Evolutionary conservation across 23 tunicate genomes (phyloP), one percentile per base, ranked within the genome.

Genomic region (Clavelina lepadiformis): DNA sequence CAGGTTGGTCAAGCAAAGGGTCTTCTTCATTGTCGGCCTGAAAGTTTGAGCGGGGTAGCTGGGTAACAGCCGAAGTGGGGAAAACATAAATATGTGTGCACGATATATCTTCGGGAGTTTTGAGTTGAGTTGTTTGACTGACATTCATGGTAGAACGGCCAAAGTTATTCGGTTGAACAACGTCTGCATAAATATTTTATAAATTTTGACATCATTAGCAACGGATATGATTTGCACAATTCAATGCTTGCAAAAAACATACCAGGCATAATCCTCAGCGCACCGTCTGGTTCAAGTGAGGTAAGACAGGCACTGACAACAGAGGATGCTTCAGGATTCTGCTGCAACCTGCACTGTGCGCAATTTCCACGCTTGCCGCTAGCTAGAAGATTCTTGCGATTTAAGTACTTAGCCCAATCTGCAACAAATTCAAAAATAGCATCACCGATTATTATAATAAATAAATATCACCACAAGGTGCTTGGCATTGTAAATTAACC

Each of bases 321-420:
- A 32, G 69, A 41, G 33, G 63, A 18, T 29, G 38, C 28, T 51
- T 86, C 82, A 21, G 46, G 61, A 0, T 50, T 50, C 25, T 61
- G 73, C 22, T 72, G 72, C 61, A 79, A 32, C 54, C 51, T 73
- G 58, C 96, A 87, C 55, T 79, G 96, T 44, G 67, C 22, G 64
- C 89, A 81, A 29, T 61, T 57, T 6, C 45, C 27, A 13, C 61
- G 70, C 21, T 46, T 63, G 8, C 71, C 69, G 55, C 71, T 41
- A 27, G 79, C 65, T 27, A 75, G 34, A 55, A 80, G 64, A 8
- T 28, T 46, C 29, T 61, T 76, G 11, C 89, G 73, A 34, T 89
- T 81, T 36, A 89, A 49, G 47, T 64, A 53, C 66, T 81, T 81
- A 20, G 82, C 80, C 97, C 97, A 89, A 37, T 89, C 97, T 83